These are phyloP conservation scores for Lissocephala sabroskyi DNA, from an alignment of 2,888 invertebrate genomes.

Conservation along the genomic window DNA sequence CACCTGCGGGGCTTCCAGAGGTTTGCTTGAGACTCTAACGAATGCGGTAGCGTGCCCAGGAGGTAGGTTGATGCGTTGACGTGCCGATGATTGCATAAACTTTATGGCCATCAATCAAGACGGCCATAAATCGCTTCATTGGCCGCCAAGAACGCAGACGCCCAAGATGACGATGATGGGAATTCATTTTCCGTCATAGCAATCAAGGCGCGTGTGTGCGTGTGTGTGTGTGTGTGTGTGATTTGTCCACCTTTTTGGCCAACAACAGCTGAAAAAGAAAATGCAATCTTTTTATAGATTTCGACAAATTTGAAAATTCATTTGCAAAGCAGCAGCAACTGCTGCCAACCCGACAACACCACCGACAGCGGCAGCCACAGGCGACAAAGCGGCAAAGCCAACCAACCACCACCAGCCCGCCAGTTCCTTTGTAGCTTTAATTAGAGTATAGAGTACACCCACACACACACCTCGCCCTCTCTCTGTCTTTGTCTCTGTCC, in stretches of 20 bases:
- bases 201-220: no score
- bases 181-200: conserved; percentile 42
- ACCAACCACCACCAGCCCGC: conserved; percentile 12
- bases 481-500: no score
- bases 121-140: conserved; percentile 6
- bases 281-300: conserved; percentile 66
- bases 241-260: conserved; percentile 46
- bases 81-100: no score
- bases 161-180: no score
- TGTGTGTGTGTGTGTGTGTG: conserved; percentile 1
- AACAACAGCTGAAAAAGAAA: conserved; percentile 54
- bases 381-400: conserved; percentile 20
- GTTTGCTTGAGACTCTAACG: neutral
- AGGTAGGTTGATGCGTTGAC: conserved; percentile 15
- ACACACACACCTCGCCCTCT: conserved; percentile 11
- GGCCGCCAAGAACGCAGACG: no score
- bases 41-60: conserved; percentile 9
- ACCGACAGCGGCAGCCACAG: conserved; percentile 8
- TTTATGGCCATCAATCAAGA: conserved; percentile 10
- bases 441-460: conserved; percentile 45
- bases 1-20: neutral
- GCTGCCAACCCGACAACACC: conserved; percentile 43
- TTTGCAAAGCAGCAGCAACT: conserved; percentile 51
- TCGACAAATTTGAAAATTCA: conserved; percentile 56
- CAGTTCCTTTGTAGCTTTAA: conserved; percentile 39